A percentile compares a stretch with the other conserved stretches of the same genome.
Conservation (phyloP, 1,140 invertebrate species). For the Gyrodactylus bullatarudis region DNA sequence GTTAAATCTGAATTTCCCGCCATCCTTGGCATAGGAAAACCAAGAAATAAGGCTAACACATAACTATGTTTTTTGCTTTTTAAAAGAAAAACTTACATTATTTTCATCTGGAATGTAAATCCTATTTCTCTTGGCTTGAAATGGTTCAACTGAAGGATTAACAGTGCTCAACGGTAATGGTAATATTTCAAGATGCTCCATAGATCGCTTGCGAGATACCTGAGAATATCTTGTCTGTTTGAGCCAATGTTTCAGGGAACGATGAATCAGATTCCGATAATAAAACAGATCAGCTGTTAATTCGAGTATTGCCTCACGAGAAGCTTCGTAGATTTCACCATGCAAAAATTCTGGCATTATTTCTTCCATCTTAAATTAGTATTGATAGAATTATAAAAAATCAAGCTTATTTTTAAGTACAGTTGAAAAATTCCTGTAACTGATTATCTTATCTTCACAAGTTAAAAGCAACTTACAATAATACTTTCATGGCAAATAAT, state of each 20-base stretch:
- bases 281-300: not conserved
- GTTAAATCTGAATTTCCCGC: too few species aligned
- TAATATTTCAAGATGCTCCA: not conserved
- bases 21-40: too few species aligned
- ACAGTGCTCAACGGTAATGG: too few species aligned
- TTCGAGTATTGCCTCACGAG: not conserved
- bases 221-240: not conserved
- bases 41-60: too few species aligned
- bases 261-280: not conserved
- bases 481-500: not conserved
- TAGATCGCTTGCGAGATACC: not conserved
- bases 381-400: not conserved
- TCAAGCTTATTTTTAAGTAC: not conserved
- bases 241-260: not conserved
- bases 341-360: not conserved
- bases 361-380: not conserved
- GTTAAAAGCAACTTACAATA: not conserved
- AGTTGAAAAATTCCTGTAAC: not conserved
- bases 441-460: not conserved
- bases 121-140: too few species aligned
- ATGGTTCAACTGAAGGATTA: too few species aligned
- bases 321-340: not conserved
- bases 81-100: too few species aligned
- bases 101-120: too few species aligned
- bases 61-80: too few species aligned